These are phyloP conservation scores for Corythaeola cristata DNA, from an alignment of 2,113 vertebrate species.

Conservation along the genomic window DNA sequence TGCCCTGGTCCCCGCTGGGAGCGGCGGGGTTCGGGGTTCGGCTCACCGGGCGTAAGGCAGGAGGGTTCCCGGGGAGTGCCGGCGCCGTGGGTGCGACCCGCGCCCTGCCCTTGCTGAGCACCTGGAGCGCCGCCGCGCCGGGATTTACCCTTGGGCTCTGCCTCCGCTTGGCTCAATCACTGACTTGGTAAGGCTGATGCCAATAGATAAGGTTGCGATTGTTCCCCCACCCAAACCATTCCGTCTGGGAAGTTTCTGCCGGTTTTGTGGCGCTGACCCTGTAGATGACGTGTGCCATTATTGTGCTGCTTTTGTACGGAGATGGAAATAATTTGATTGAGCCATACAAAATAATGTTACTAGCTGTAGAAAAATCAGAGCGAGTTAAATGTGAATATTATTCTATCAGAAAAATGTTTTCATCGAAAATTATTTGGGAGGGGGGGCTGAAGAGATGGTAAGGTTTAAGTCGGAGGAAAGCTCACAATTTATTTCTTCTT, in stretches of 20 bases:
- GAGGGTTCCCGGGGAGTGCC: neutral
- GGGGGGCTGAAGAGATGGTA: neutral
- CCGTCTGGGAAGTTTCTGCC: neutral
- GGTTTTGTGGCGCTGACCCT: neutral
- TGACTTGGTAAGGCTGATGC: neutral
- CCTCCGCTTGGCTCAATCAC: neutral
- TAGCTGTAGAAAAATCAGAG: neutral
- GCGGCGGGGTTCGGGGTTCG: rapidly evolving
- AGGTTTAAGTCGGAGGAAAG: neutral
- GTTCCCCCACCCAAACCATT: rapidly evolving
- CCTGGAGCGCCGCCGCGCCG: rapidly evolving
- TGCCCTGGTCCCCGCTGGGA: neutral
- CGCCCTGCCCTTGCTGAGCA: rapidly evolving
- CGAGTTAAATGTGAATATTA: neutral
- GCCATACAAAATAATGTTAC: neutral
- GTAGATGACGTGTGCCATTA: neutral
- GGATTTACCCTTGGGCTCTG: neutral
- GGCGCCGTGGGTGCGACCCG: rapidly evolving
- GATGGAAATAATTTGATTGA: neutral
- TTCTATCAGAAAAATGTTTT: neutral
- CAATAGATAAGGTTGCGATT: neutral
- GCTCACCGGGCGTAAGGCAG: rapidly evolving
- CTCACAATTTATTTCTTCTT: neutral
- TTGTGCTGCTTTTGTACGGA: neutral
- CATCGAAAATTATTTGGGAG: neutral